Conservation (phyloP, 2,888 invertebrate species). For the Bellardia pandia region DNA sequence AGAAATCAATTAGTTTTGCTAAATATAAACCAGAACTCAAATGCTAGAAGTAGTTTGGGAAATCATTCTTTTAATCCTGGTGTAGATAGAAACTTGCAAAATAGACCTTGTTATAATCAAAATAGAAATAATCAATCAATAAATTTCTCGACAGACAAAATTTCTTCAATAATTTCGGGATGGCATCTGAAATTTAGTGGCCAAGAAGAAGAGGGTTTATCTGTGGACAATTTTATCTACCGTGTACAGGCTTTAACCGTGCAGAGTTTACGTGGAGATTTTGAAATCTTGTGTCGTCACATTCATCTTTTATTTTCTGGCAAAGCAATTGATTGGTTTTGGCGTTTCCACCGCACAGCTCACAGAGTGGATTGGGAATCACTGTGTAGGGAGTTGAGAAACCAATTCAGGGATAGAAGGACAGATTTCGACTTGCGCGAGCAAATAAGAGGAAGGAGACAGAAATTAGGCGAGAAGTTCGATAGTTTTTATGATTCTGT, state of each 20-base stretch:
- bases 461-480: constrained; percentile 14
- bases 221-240: constrained; percentile 46
- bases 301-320: constrained; percentile 21
- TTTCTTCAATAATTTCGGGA: constrained; percentile 14
- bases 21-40: neutral
- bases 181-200: constrained; percentile 40
- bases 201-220: constrained; percentile 23
- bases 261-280: constrained; percentile 21
- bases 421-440: constrained; percentile 36
- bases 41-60: constrained; percentile 7
- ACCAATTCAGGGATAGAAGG: constrained; percentile 29
- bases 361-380: constrained; percentile 10
- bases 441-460: constrained; percentile 15
- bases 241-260: constrained; percentile 22
- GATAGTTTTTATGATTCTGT: constrained; percentile 22
- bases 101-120: neutral
- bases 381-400: constrained; percentile 24
- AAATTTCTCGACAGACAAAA: constrained; percentile 22
- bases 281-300: constrained; percentile 17
- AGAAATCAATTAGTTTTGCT: neutral
- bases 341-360: neutral
- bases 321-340: constrained; percentile 19
- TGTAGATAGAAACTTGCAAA: neutral
- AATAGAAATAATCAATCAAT: neutral
- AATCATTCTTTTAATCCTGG: neutral